Evolutionary conservation across 1,140 invertebrate genomes (phyloP), one percentile per base, ranked within the genome.

Genomic region (Lamellibrachia luymesi): DNA sequence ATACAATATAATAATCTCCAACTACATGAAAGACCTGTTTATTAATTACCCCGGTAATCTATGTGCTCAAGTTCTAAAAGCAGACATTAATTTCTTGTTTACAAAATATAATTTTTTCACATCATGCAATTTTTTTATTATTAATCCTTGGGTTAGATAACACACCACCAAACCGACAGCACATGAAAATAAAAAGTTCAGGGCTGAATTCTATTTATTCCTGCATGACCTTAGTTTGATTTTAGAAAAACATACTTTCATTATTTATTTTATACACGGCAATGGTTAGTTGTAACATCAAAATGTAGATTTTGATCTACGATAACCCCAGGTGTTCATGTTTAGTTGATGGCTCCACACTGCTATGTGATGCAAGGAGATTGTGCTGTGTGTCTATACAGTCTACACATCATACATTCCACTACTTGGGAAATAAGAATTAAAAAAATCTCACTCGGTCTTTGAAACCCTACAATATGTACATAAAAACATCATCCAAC

Each of bases 401-500:
- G 8, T 80, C 64, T 80, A 80, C 25, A 80, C 64, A 80, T 22
- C 38, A 38, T 80, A 80, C 64, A 80, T 80, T 80, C 1, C 17
- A 80, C 64, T 80, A 6, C 7, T 22, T 2, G 25, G 17, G 64
- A 80, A 4, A 22, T 80, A 22, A 4, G 1, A 80, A 22, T 22
- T 2, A 80, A 80, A 1, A 80, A 10, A 8, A 80, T 22, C 13
- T 38, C 38, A 38, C 38, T 38, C 38, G 38, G 64, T 80, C 64
- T 80, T 80, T 80, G 64, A 80, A 80, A 80, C 64, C 38, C 64
- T 80, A 80, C 64, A 80, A 80, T 80, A 80, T 80, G 64, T 80
- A 80, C 64, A 80, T 17, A 2, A 80, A 2, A 80, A 80, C 64
- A 80, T 22, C 7, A 80, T 17, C 6, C 5, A 17, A 80, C 64